Percentiles rank a stretch among this genome's conserved stretches.
Evolutionary conservation across 2,888 invertebrate species (phyloP).

Genomic region (Bombylius major): DNA sequence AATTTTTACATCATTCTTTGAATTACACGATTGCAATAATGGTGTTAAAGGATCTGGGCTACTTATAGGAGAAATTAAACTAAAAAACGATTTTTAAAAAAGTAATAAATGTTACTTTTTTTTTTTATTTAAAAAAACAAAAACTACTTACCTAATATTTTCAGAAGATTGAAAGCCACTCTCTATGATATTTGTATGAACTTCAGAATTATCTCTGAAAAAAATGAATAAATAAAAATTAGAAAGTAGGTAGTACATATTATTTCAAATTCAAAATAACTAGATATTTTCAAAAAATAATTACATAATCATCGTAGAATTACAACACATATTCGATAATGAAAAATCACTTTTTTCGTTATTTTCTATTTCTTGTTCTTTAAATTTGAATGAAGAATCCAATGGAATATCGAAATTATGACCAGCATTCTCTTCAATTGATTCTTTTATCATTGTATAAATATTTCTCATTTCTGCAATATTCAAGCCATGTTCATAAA

Average conservation of each 20-base stretch:
- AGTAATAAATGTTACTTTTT: no score
- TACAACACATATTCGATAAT: neutral
- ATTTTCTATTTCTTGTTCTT: no score
- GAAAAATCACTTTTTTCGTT: no score
- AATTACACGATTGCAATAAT: neutral
- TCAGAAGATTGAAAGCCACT: neutral
- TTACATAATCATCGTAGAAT: neutral
- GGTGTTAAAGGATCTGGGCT: neutral
- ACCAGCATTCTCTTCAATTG: neutral
- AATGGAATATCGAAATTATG: no score
- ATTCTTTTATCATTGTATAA: constrained; percentile 1
- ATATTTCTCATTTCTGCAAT: constrained; percentile 3
- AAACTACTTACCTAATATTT: neutral
- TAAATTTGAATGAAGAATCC: no score
- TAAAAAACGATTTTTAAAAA: neutral
- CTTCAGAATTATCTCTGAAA: neutral
- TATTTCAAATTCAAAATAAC: no score
- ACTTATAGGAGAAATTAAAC: neutral
- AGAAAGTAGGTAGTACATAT: no score
- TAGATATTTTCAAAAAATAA: neutral
- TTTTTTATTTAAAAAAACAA: no score
- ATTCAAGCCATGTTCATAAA: constrained; percentile 5
- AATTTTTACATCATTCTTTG: neutral
- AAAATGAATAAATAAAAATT: neutral
- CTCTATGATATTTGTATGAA: neutral